phyloP scores from a whole-genome alignment of 2,113 vertebrate species.

The Picathartes gymnocephalus region DNA sequence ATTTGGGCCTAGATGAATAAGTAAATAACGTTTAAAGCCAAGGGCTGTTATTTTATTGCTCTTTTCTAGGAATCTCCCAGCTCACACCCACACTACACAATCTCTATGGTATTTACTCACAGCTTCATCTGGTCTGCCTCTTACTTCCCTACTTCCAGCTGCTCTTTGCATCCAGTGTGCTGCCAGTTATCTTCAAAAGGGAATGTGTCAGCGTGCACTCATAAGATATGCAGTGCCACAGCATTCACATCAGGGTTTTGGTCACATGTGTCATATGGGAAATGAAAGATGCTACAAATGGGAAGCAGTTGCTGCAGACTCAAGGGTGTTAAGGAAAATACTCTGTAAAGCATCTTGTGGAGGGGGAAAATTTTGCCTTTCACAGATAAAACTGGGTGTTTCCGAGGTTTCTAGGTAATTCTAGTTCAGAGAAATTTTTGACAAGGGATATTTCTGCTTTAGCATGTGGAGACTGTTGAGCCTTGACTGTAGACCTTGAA shows the following conservation, averaged over 20 bases:
- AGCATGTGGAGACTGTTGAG: neutral
- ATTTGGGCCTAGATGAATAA: neutral
- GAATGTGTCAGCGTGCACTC: neutral
- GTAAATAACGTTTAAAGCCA: neutral
- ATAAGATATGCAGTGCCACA: neutral
- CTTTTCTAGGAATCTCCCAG: conserved; percentile 21
- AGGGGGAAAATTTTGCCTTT: neutral
- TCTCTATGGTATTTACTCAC: neutral
- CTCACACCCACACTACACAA: neutral
- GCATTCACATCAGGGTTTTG: conserved; percentile 10
- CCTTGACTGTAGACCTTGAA: neutral
- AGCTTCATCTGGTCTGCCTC: neutral
- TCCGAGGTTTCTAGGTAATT: neutral
- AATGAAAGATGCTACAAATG: conserved; percentile 1
- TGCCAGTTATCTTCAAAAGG: conserved; percentile 45
- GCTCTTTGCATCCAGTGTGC: neutral
- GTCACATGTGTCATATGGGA: neutral
- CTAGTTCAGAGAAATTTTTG: neutral
- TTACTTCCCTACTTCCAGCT: conserved; percentile 21
- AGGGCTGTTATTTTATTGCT: neutral
- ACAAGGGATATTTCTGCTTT: neutral
- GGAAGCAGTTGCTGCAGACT: conserved; percentile 2
- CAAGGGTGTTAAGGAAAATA: neutral
- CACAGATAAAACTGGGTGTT: neutral
- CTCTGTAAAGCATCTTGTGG: neutral